Evolutionary conservation across 2,113 vertebrate genomes (phyloP).

Genomic region (Eira barbara): DNA sequence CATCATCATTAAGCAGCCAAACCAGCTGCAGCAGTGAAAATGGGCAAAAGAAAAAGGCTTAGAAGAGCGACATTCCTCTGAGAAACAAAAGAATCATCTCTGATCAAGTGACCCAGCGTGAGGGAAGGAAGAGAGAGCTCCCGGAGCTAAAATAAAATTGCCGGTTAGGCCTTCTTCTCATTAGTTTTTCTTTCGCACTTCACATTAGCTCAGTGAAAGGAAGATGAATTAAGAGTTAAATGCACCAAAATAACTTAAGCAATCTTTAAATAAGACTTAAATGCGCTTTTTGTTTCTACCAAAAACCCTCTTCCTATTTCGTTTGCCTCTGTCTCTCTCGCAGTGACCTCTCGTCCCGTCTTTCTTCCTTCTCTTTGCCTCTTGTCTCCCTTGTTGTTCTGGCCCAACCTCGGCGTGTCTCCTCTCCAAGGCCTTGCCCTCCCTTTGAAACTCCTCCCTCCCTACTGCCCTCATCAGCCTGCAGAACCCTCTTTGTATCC

Average conservation of each 20-base stretch:
- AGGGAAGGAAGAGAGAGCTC: not conserved
- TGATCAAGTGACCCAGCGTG: not conserved
- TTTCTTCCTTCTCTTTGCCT: not conserved
- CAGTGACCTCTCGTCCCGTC: not conserved
- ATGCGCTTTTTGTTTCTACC: not conserved
- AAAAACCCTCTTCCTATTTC: not conserved
- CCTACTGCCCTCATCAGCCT: not conserved
- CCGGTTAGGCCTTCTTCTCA: constrained; percentile 43
- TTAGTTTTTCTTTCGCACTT: constrained; percentile 61
- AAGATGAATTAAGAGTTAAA: constrained; percentile 69
- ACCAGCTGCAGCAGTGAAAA: constrained; percentile 51
- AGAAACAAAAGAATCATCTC: constrained; percentile 57
- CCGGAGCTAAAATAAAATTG: constrained; percentile 19
- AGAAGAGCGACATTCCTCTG: not conserved
- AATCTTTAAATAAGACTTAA: constrained; percentile 64
- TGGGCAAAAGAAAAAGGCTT: not conserved
- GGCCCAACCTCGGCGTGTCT: accelerated
- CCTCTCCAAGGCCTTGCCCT: not conserved
- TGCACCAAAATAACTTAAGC: constrained; percentile 61
- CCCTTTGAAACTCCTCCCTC: not conserved
- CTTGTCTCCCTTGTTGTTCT: not conserved
- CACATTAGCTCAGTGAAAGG: constrained; percentile 61
- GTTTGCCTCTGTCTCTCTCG: not conserved
- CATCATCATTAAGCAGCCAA: constrained; percentile 43
- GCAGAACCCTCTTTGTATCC: not conserved